Base-by-base conservation (phyloP, 2,113 vertebrate genomes). In the Prunella himalayana region DNA sequence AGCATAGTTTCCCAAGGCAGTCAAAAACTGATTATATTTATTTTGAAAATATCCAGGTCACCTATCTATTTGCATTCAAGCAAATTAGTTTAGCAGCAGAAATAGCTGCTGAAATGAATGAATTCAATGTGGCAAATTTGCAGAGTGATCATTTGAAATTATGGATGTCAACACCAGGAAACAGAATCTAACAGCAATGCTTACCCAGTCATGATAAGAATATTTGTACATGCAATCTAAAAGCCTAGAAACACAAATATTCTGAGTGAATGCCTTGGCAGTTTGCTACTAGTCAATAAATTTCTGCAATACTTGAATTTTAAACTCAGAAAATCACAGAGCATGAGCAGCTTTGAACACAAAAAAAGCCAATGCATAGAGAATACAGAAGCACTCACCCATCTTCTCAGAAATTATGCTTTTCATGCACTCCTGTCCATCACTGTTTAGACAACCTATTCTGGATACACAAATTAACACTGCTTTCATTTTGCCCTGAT, bases 211-310 rank as follows among this genome's bases (percentile, higher is more conserved):
- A 51, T 7, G 28, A 56, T 49, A 47, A 78, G 76, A 81, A 56
- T 51, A 31, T 22, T 56, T 59, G 24, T 33, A 90, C 15, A 17
- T 25, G 41, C 1, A 9, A 31, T 33, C 91, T 64, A 86, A 94
- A 92, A 54, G 7, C 39, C 65, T 68, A n/a, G 35, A 86, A 94
- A 94, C 19, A 91, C 68, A 94, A 91, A 89, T 56, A 91, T 79
- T 63, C 30, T 3, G 30, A 31, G 28, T 47, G 45, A 90, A 86
- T 51, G 27, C 39, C 76, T 71, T 60, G 20, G 35, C 79, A 91
- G n/a, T 49, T 91, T 88, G 30, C 25, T 84, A n/a, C 39, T 91
- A 78, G 94, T 92, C 80, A 83, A 84, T 91, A 88, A 1, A 64
- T 68, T 82, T 84, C 56, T 78, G n/a, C 50, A 91, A 45, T 41